phyloP scores from a whole-genome alignment of 2,113 vertebrate genomes.

The Corythoichthys intestinalis region DNA sequence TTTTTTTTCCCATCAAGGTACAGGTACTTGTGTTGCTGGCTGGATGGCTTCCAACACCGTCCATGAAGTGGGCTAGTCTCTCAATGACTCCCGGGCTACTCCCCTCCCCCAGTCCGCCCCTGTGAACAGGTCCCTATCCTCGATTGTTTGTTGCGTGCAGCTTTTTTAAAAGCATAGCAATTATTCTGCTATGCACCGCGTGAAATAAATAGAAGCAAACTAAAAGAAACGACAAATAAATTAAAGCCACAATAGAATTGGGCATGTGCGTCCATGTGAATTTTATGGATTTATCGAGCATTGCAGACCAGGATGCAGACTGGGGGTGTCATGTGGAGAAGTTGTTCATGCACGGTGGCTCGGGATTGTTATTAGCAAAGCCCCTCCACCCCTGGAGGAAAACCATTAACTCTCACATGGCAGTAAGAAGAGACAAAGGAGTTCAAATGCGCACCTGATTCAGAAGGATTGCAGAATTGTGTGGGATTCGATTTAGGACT shows the following conservation, averaged over 20 bases:
- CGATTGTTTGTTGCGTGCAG: background rate
- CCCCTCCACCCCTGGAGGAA: slow-evolving; percentile 62
- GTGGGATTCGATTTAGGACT: slow-evolving; percentile 17
- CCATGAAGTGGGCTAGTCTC: no score
- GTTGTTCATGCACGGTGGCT: slow-evolving; percentile 46
- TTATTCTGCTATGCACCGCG: slow-evolving; percentile 5
- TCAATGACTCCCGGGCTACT: no score
- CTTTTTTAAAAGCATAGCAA: background rate
- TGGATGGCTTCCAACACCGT: no score
- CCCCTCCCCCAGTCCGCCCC: no score
- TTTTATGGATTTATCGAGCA: slow-evolving; percentile 10
- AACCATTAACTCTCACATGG: slow-evolving; percentile 65
- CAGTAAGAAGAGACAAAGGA: slow-evolving; percentile 44
- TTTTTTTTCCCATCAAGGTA: no score
- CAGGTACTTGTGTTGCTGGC: no score
- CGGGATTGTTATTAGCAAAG: slow-evolving; percentile 64
- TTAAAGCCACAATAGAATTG: background rate
- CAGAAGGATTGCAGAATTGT: slow-evolving; percentile 4
- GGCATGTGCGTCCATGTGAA: background rate
- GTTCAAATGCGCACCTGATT: slow-evolving; percentile 17
- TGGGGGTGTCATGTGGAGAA: slow-evolving; percentile 23
- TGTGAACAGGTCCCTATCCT: background rate
- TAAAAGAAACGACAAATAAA: slow-evolving; percentile 2
- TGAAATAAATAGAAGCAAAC: slow-evolving; percentile 17
- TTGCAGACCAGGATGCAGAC: slow-evolving; percentile 18